phyloP scores from a whole-genome alignment of 1,140 invertebrate species.

The Lordiphosa clarofinis region DNA sequence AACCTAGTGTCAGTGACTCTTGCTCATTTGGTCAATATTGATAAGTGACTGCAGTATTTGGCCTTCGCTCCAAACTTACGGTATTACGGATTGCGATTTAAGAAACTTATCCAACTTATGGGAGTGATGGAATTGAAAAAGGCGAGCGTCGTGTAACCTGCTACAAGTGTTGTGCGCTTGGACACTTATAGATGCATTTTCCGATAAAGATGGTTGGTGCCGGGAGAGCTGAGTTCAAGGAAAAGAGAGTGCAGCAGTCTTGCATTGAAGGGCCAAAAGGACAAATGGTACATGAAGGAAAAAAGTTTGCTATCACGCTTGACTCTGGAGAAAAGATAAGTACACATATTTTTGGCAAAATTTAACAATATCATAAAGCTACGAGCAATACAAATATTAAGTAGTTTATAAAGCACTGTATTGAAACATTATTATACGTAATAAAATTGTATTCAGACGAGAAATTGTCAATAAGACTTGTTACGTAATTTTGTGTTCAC shows the following conservation, averaged over 20 bases:
- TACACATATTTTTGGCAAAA: conserved; percentile 11
- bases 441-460: conserved; percentile 33
- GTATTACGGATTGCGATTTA: background rate
- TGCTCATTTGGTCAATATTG: conserved; percentile 10
- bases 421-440: conserved; percentile 37
- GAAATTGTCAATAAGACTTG: conserved; percentile 21
- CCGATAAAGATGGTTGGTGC: conserved; percentile 18
- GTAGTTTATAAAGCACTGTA: conserved; percentile 3
- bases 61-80: conserved; percentile 15
- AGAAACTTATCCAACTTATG: too few species aligned
- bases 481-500: conserved; percentile 20
- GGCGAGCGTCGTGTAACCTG: conserved; percentile 3
- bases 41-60: conserved; percentile 15
- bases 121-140: too few species aligned
- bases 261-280: conserved; percentile 16
- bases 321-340: conserved; percentile 15
- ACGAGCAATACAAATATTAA: background rate
- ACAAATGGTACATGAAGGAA: too few species aligned
- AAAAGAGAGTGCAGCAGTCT: conserved; percentile 3
- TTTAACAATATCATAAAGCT: conserved; percentile 1
- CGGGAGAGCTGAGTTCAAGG: conserved; percentile 13
- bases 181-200: conserved; percentile 25
- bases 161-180: conserved; percentile 12
- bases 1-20: conserved; percentile 1
- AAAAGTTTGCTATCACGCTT: background rate